Percentiles rank a stretch among this genome's conserved stretches.
Evolutionary conservation across 2,888 invertebrate genomes (phyloP).

Genomic region (Sminthurinus aureus): DNA sequence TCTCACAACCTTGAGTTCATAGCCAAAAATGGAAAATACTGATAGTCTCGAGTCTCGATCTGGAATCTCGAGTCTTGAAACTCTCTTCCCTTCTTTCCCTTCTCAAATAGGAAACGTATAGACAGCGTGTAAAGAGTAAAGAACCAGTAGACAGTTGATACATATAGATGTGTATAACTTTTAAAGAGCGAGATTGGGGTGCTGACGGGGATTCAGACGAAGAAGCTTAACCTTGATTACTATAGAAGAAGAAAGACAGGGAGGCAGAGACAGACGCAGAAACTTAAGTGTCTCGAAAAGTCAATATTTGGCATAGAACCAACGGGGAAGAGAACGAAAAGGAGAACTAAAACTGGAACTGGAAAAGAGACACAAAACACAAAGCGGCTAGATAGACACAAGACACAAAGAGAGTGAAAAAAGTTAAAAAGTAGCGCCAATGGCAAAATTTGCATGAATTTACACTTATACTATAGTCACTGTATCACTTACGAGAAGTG

Average conservation of each 20-base stretch:
- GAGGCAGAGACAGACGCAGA: constrained; percentile 43
- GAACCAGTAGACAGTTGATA: neutral
- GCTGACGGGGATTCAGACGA: constrained; percentile 3
- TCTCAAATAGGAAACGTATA: neutral
- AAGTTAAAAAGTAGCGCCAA: neutral
- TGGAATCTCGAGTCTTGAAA: neutral
- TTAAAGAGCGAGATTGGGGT: constrained; percentile 8
- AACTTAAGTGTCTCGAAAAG: constrained; percentile 39
- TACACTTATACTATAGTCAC: neutral
- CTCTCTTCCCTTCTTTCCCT: too few species aligned
- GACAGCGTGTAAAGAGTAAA: neutral
- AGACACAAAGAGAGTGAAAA: neutral
- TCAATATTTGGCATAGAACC: constrained; percentile 44
- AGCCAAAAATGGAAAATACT: neutral
- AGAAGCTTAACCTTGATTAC: constrained; percentile 38
- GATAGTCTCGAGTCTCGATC: neutral
- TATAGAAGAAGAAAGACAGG: constrained; percentile 28
- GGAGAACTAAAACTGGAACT: neutral
- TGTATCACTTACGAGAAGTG: too few species aligned
- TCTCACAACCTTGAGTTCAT: neutral
- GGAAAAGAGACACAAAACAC: neutral
- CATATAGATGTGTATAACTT: neutral
- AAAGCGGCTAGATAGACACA: neutral
- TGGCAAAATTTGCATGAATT: constrained; percentile 7
- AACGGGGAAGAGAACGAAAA: constrained; percentile 18